Percentiles rank a stretch among this genome's conserved stretches.
phyloP scores from a whole-genome alignment of 2,888 invertebrate species.

The Neoitamus cyanurus region DNA sequence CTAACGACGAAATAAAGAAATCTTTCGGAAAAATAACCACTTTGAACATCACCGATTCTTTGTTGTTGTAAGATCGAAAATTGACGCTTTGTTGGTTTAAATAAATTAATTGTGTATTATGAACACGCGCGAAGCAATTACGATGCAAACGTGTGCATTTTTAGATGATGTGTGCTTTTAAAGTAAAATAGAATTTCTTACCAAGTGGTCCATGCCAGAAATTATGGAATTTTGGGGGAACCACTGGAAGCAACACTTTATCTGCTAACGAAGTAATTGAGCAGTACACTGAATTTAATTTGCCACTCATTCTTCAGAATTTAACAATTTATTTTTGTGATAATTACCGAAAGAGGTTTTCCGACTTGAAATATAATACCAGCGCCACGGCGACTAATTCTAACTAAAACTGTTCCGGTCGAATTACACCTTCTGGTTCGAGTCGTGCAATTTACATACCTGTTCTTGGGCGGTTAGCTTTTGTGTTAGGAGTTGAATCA shows the following conservation, averaged over 20 bases:
- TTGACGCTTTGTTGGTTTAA: too few species aligned
- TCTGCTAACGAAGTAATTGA: constrained; percentile 21
- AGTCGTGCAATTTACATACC: not conserved
- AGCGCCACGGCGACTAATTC: not conserved
- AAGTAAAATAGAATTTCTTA: too few species aligned
- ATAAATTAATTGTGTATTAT: too few species aligned
- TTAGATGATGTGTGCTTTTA: too few species aligned
- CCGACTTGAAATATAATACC: not conserved
- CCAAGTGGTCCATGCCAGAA: constrained; percentile 46
- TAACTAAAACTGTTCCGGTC: not conserved
- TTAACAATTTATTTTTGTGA: not conserved
- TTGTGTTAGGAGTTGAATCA: not conserved
- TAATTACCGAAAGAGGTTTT: not conserved
- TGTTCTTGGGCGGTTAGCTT: not conserved
- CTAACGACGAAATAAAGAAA: too few species aligned
- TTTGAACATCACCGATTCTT: too few species aligned
- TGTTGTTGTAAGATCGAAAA: too few species aligned
- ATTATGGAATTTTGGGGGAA: constrained; percentile 43
- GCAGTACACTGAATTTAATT: constrained; percentile 36
- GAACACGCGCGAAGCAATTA: too few species aligned
- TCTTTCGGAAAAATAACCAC: too few species aligned
- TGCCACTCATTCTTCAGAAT: constrained; percentile 6
- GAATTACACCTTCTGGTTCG: not conserved
- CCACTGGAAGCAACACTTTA: constrained; percentile 34
- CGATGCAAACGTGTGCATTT: too few species aligned